phyloP scores from a whole-genome alignment of 2,888 invertebrate species.

The Lepidonotus clava region DNA sequence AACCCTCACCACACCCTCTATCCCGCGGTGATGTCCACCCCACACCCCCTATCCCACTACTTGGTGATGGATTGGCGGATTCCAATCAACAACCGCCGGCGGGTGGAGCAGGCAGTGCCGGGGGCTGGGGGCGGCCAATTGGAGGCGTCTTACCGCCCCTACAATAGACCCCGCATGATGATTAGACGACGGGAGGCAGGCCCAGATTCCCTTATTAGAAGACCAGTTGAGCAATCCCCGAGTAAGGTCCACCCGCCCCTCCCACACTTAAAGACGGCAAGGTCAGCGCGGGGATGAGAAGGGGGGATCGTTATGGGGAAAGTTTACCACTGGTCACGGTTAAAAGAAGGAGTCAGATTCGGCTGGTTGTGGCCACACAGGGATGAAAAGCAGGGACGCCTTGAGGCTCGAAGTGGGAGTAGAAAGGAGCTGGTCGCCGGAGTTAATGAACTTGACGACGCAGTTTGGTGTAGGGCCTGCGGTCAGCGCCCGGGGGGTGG shows the following conservation, averaged over 20 bases:
- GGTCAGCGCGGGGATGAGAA: neutral
- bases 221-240: neutral
- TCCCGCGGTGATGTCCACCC: neutral
- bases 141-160: neutral
- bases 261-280: neutral
- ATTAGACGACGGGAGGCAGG: neutral
- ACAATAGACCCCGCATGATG: neutral
- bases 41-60: neutral
- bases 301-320: neutral
- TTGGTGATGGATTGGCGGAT: conserved; percentile 23
- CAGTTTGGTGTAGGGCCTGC: neutral
- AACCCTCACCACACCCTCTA: too few species aligned
- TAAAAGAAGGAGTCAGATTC: neutral
- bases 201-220: conserved; percentile 6
- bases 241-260: neutral
- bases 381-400: neutral
- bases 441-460: neutral
- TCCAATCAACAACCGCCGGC: conserved; percentile 13
- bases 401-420: neutral
- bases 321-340: neutral
- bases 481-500: neutral
- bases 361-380: neutral
- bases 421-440: neutral
- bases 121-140: neutral
- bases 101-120: neutral